Evolutionary conservation across 2,888 invertebrate species (phyloP).

Genomic region (Augochlorella aurata): DNA sequence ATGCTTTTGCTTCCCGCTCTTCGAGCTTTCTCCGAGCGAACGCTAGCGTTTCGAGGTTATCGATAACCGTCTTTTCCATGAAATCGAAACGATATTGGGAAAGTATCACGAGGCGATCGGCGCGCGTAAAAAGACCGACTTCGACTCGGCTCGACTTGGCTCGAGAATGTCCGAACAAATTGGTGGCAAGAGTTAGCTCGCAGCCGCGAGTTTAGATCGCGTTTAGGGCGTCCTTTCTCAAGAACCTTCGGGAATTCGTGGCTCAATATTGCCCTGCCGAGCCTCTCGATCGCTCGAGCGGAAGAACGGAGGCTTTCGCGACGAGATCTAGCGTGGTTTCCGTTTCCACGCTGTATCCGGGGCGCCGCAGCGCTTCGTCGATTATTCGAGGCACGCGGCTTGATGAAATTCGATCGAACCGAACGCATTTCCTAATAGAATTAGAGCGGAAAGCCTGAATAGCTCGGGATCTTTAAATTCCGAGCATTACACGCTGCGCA

Average conservation of each 20-base stretch:
- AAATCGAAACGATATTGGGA: neutral
- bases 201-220: conserved; percentile 43
- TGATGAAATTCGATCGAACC: conserved; percentile 61
- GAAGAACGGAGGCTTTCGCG: neutral
- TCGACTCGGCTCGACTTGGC: conserved; percentile 47
- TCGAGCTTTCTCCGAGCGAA: neutral
- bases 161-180: conserved; percentile 74
- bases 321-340: conserved; percentile 26
- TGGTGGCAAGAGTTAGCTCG: conserved; percentile 75
- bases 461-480: conserved; percentile 60
- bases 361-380: conserved; percentile 16
- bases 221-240: conserved; percentile 41
- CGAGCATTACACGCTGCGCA: conserved; percentile 55
- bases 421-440: conserved; percentile 57
- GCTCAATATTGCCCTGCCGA: conserved; percentile 11
- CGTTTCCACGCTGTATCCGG: conserved; percentile 18
- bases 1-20: neutral
- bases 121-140: conserved; percentile 23
- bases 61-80: neutral
- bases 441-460: conserved; percentile 49
- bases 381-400: conserved; percentile 59
- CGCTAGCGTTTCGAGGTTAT: conserved; percentile 12
- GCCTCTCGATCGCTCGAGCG: conserved; percentile 10
- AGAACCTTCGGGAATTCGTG: conserved; percentile 55
- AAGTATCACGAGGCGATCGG: conserved; percentile 3